phyloP scores from a whole-genome alignment of 2,888 invertebrate species.

The Schizaphis graminum region DNA sequence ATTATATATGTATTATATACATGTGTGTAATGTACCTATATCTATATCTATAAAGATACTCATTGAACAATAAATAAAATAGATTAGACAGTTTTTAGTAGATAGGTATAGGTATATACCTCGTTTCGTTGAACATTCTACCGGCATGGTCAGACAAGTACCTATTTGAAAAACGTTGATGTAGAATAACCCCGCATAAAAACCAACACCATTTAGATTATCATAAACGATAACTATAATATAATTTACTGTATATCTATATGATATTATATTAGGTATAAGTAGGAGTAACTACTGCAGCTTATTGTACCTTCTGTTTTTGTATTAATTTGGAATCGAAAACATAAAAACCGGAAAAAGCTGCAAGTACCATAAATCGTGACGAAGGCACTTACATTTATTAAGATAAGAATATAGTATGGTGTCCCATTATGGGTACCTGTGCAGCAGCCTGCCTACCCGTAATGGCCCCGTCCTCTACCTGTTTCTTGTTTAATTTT shows the following conservation, averaged over 20 bases:
- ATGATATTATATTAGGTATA: background rate
- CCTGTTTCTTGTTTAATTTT: conserved; percentile 20
- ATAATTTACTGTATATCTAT: conserved; percentile 22
- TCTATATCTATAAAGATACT: background rate
- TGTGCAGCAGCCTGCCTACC: background rate
- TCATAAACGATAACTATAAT: conserved; percentile 20
- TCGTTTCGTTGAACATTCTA: background rate
- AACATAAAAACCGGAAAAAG: conserved; percentile 26
- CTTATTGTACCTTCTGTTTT: background rate
- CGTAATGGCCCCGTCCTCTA: background rate
- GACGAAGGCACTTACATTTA: conserved; percentile 38
- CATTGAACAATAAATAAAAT: conserved; percentile 34
- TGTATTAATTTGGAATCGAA: background rate
- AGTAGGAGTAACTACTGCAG: background rate
- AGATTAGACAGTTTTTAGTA: conserved; percentile 29
- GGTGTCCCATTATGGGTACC: conserved; percentile 22
- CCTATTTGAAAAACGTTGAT: conserved; percentile 26
- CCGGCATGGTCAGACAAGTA: background rate
- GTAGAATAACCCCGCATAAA: conserved; percentile 31
- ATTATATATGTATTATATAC: background rate
- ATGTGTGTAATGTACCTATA: background rate
- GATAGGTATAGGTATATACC: background rate
- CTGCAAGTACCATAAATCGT: conserved; percentile 44
- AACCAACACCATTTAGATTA: conserved; percentile 35
- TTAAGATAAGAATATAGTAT: conserved; percentile 48